Conservation (phyloP, 2,888 invertebrate genomes). For the Amitus sp. region DNA sequence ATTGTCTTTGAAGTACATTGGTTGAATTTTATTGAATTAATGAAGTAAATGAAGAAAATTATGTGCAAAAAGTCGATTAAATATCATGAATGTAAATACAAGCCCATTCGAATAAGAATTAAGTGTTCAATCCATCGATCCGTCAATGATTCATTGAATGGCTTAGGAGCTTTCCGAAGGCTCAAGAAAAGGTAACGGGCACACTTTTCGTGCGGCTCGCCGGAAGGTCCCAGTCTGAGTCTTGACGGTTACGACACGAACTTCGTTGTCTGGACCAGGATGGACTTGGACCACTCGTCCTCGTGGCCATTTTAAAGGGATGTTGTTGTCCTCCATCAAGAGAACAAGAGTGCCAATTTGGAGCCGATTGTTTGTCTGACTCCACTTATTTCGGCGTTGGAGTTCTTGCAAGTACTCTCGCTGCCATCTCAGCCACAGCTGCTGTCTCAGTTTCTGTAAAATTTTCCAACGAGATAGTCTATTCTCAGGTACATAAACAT, state of each 20-base stretch:
- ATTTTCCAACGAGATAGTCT: constrained; percentile 22
- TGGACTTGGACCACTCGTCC: constrained; percentile 44
- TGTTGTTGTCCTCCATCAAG: constrained; percentile 47
- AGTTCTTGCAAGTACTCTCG: constrained; percentile 35
- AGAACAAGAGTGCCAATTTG: constrained; percentile 47
- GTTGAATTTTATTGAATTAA: no score
- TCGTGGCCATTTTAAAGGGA: constrained; percentile 48
- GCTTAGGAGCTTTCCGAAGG: no score
- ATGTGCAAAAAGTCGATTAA: no score
- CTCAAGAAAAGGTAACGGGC: constrained; percentile 42
- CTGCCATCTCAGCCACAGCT: constrained; percentile 30
- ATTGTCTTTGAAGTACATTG: no score
- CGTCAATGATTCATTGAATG: no score
- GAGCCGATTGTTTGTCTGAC: constrained; percentile 22
- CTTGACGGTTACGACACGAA: constrained; percentile 47
- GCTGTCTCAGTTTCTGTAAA: constrained; percentile 16
- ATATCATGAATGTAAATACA: no score
- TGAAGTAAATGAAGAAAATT: no score
- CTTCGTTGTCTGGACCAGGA: constrained; percentile 46
- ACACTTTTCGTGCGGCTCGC: constrained; percentile 42
- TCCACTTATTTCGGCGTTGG: constrained; percentile 35
- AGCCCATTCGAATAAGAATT: no score
- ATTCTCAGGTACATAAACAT: constrained; percentile 19
- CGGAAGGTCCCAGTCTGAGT: constrained; percentile 39
- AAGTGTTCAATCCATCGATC: no score